A percentile compares a stretch with the other conserved stretches of the same genome.
phyloP scores from a whole-genome alignment of 2,113 vertebrate species.

The Caranx ignobilis region DNA sequence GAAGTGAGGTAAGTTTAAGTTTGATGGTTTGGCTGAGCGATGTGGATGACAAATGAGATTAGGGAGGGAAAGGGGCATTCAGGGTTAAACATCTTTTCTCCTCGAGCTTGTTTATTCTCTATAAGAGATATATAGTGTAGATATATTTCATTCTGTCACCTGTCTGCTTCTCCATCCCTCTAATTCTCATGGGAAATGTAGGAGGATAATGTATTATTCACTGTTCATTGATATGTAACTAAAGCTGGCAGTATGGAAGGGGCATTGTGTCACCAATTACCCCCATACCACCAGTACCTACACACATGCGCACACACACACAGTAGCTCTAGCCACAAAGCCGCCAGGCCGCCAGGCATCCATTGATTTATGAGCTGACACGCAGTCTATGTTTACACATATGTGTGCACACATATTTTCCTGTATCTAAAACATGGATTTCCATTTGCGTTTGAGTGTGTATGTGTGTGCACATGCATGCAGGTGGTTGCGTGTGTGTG shows the following conservation, averaged over 20 bases:
- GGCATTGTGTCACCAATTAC: constrained; percentile 73
- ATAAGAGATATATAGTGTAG: constrained; percentile 3
- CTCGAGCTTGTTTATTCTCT: background rate
- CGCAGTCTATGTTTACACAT: constrained; percentile 37
- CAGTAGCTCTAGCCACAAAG: constrained; percentile 63
- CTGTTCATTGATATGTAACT: constrained; percentile 85
- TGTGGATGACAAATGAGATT: constrained; percentile 23
- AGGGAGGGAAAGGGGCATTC: background rate
- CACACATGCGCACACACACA: constrained; percentile 36
- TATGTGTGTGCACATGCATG: constrained; percentile 2
- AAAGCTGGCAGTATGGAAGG: constrained; percentile 74
- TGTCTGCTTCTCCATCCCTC: constrained; percentile 15
- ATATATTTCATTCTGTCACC: constrained; percentile 48
- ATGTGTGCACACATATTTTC: constrained; percentile 19
- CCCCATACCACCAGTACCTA: constrained; percentile 53
- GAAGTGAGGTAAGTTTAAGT: constrained; percentile 37
- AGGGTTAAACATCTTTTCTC: constrained; percentile 14
- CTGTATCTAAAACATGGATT: constrained; percentile 42
- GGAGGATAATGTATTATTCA: constrained; percentile 84
- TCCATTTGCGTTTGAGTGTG: background rate
- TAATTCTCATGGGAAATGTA: constrained; percentile 48
- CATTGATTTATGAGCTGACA: constrained; percentile 80
- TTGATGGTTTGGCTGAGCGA: constrained; percentile 30
- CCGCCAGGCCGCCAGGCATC: constrained; percentile 66
- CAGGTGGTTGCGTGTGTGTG: background rate